Evolutionary conservation across 2,113 vertebrate species (phyloP).

Genomic region (Chrysemys picta): DNA sequence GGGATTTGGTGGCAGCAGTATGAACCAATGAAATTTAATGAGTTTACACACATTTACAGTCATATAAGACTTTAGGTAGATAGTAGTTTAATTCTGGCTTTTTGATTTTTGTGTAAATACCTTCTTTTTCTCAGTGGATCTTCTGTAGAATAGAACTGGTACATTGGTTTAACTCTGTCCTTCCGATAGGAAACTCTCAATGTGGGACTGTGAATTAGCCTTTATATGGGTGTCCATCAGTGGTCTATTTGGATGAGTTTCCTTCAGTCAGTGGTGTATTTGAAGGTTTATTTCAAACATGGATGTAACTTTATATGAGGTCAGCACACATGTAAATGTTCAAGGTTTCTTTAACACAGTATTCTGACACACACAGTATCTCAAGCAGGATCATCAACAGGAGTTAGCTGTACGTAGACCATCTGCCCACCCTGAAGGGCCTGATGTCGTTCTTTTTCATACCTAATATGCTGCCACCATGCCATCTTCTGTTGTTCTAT

Average conservation of each 20-base stretch:
- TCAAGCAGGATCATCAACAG: conserved; percentile 1
- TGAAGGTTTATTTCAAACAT: background rate
- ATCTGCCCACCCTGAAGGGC: conserved; percentile 12
- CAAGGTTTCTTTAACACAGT: background rate
- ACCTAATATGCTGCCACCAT: background rate
- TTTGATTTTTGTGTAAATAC: background rate
- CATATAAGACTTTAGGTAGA: background rate
- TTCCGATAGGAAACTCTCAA: conserved; percentile 24
- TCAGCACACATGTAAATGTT: rapidly evolving
- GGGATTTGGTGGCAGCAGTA: background rate
- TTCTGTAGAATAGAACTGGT: background rate
- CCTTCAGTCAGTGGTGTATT: background rate
- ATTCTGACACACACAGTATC: background rate
- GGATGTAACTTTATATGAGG: background rate
- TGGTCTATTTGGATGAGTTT: conserved; percentile 36
- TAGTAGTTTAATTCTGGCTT: background rate
- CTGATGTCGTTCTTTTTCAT: background rate
- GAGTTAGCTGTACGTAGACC: conserved; percentile 55
- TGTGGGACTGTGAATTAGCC: conserved; percentile 37
- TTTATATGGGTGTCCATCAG: conserved; percentile 32
- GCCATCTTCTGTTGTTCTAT: background rate
- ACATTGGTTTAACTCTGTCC: background rate
- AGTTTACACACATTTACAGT: background rate
- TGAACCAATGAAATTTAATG: background rate
- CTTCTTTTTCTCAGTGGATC: conserved; percentile 51